These are phyloP conservation scores for Cyprinodon variegatus DNA, from an alignment of 2,113 vertebrate species.

Conservation along the genomic window DNA sequence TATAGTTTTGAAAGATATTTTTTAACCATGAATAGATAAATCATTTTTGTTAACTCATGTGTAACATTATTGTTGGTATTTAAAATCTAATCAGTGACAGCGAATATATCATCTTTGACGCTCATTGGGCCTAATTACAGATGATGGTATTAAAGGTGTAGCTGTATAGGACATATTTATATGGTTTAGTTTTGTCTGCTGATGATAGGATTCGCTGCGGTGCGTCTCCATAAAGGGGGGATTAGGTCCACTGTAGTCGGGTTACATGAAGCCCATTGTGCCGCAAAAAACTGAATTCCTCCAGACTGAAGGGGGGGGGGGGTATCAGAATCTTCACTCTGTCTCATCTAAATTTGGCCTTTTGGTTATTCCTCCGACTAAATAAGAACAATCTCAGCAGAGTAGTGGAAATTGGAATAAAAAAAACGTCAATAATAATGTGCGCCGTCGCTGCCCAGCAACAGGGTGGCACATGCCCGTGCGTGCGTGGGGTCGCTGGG, in stretches of 20 bases:
- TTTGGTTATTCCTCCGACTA: neutral
- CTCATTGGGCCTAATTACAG: no score
- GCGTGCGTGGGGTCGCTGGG: conserved; percentile 56
- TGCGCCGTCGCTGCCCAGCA: conserved; percentile 70
- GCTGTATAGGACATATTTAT: neutral
- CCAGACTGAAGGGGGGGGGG: conserved; percentile 30
- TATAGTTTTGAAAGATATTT: no score
- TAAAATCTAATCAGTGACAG: no score
- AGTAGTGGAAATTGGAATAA: neutral
- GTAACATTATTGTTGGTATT: no score
- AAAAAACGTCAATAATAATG: conserved; percentile 11
- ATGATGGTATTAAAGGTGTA: no score
- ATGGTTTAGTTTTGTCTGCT: neutral
- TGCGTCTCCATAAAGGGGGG: conserved; percentile 51
- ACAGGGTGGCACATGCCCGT: conserved; percentile 70
- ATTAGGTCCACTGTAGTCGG: conserved; percentile 49
- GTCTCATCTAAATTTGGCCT: neutral
- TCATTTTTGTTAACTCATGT: no score
- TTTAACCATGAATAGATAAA: no score
- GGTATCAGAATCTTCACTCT: neutral
- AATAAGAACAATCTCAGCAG: neutral
- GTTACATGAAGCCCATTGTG: conserved; percentile 41
- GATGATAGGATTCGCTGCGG: conserved; percentile 16
- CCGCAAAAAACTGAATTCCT: conserved; percentile 40
- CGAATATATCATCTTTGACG: no score